A percentile compares a stretch with the other conserved stretches of the same genome.
Conservation (phyloP, 2,797 vertebrate species). For the Valencia hispanica region DNA sequence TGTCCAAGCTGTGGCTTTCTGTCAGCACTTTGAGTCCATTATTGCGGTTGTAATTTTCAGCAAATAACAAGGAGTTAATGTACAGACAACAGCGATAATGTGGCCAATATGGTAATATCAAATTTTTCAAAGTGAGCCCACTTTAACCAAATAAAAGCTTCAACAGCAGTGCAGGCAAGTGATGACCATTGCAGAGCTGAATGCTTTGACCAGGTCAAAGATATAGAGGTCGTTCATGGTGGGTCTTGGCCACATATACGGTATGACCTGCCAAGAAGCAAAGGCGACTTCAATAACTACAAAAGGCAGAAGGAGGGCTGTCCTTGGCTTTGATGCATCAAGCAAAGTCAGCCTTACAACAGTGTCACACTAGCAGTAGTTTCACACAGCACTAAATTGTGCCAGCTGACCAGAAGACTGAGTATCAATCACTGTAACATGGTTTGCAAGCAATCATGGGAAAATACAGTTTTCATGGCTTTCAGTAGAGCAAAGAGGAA, state of each 20-base stretch:
- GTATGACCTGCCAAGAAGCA: conserved; percentile 67
- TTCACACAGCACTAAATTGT: conserved; percentile 18
- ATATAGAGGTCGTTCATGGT: conserved; percentile 70
- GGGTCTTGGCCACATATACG: conserved; percentile 69
- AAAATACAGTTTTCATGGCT: background rate
- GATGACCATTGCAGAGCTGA: conserved; percentile 69
- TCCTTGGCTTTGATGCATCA: conserved; percentile 53
- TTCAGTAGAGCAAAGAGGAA: background rate
- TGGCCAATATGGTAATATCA: conserved; percentile 30
- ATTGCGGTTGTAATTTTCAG: conserved; percentile 49
- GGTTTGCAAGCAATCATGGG: background rate
- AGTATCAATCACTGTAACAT: conserved; percentile 15
- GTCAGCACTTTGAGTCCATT: conserved; percentile 51
- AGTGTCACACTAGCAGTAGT: conserved; percentile 9
- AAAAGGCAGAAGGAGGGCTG: conserved; percentile 45
- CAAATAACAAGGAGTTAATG: conserved; percentile 47
- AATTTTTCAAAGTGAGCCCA: conserved; percentile 28
- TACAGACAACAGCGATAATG: conserved; percentile 28
- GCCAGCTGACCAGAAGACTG: conserved; percentile 20
- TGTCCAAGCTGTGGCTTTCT: conserved; percentile 35
- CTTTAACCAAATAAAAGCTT: conserved; percentile 6
- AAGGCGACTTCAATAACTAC: conserved; percentile 53
- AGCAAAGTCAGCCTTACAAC: conserved; percentile 51
- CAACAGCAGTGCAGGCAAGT: conserved; percentile 61
- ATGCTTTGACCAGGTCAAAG: conserved; percentile 67